phyloP scores from a whole-genome alignment of 2,113 vertebrate genomes.

The Leptosomus discolor region DNA sequence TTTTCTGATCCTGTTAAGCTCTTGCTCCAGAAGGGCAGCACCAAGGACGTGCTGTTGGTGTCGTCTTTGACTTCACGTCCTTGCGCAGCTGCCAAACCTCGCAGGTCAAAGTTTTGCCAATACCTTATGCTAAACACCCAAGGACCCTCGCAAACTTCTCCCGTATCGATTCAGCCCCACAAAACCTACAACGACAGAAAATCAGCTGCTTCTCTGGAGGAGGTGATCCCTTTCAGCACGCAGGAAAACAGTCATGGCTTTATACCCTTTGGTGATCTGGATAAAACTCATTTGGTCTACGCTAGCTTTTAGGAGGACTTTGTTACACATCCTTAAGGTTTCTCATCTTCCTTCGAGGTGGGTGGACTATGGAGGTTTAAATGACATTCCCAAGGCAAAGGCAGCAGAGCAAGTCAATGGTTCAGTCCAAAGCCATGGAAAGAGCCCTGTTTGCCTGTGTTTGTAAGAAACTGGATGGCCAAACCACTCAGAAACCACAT shows the following conservation, averaged over 20 bases:
- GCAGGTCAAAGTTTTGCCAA: rapidly evolving
- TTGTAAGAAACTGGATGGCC: neutral
- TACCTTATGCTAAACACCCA: rapidly evolving
- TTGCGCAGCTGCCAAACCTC: rapidly evolving
- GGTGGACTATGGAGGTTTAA: neutral
- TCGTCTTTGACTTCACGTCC: neutral
- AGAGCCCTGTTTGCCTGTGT: rapidly evolving
- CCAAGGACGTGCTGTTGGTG: rapidly evolving
- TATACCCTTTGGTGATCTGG: no score
- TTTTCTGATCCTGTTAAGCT: neutral
- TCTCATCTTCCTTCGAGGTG: neutral
- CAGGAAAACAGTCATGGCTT: neutral
- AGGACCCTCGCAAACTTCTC: neutral
- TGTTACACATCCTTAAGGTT: neutral
- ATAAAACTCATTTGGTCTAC: neutral
- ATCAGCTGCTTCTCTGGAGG: neutral
- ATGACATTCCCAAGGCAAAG: neutral
- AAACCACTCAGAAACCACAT: neutral
- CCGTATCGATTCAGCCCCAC: no score
- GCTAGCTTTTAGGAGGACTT: neutral
- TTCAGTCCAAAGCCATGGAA: neutral
- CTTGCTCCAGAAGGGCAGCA: neutral
- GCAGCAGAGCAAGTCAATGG: neutral
- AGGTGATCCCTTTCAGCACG: neutral
- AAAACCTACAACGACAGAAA: neutral